Conservation (phyloP, 2,797 vertebrate genomes). For the Microctenopoma lineatum region DNA sequence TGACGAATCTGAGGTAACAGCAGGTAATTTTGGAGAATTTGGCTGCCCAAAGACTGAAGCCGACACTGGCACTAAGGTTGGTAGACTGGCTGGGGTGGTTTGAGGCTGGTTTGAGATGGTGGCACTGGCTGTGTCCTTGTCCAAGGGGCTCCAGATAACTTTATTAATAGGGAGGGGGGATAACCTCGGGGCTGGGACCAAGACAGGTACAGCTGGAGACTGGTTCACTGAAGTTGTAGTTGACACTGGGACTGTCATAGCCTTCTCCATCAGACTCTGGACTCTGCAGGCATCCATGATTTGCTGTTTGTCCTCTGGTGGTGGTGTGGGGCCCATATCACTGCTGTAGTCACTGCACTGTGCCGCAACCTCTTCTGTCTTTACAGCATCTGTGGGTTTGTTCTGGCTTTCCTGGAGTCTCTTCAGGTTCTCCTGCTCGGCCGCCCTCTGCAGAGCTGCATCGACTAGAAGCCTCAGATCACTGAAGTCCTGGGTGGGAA, state of each 20-base stretch:
- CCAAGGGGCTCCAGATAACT: slow-evolving; percentile 62
- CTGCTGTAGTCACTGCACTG: slow-evolving; percentile 23
- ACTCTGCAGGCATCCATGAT: slow-evolving; percentile 67
- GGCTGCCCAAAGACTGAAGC: slow-evolving; percentile 41
- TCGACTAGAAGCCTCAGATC: slow-evolving; percentile 93
- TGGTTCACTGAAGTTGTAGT: slow-evolving; percentile 25
- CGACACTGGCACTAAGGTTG: slow-evolving; percentile 49
- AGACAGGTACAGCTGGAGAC: slow-evolving; percentile 28
- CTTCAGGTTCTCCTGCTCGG: slow-evolving; percentile 89
- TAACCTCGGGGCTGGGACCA: slow-evolving; percentile 28
- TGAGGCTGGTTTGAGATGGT: slow-evolving; percentile 47
- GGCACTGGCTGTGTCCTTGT: slow-evolving; percentile 43
- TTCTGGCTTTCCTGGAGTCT: slow-evolving; percentile 68
- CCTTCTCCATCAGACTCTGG: slow-evolving; percentile 77
- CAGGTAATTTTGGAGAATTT: slow-evolving; percentile 39
- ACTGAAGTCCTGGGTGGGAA: slow-evolving; percentile 90
- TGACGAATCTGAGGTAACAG: slow-evolving; percentile 24
- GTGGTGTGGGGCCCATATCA: slow-evolving; percentile 55
- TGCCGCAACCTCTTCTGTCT: slow-evolving; percentile 27
- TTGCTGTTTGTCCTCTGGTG: slow-evolving; percentile 66
- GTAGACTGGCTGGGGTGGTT: slow-evolving; percentile 43
- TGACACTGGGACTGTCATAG: slow-evolving; percentile 65
- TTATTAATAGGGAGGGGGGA: slow-evolving; percentile 51
- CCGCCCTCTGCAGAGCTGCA: slow-evolving; percentile 90
- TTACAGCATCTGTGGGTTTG: slow-evolving; percentile 28